Evolutionary conservation across 2,113 vertebrate genomes (phyloP), one percentile per base, ranked within the genome.

Genomic region (Serilophus lunatus): DNA sequence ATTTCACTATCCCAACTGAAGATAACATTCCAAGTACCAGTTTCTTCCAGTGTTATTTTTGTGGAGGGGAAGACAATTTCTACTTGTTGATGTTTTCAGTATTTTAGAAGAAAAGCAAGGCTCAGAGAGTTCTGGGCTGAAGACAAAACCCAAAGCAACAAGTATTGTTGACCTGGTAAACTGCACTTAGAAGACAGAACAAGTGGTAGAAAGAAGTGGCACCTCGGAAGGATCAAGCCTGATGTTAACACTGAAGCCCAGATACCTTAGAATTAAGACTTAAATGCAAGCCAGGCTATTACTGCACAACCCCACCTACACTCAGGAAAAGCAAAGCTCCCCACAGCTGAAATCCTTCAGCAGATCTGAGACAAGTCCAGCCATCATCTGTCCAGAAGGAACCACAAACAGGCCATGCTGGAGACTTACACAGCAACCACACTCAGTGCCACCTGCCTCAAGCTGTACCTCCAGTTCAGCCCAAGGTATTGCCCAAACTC

Each of bases 341-440:
- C 35, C 29, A 49, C 22, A 79, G 4, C 14, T 49, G 57, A 68
- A 96, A 84, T 23, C 17, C 61, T 61, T 45, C 61, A 76, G 38
- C 44, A 64, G 18, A 68, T 13, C 11, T 3, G 8, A 61, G 40
- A 63, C 16, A 50, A 1, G 2, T 7, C 20, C 47, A 56, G 16
- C 24, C 33, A 31, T 0, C 5, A 45, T 20, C 54, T 25, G 23
- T 25, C 36, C 59, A 65, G 28, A 9, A 33, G 82, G 22, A 71
- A 4, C 29, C 28, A 60, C 5, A 5, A 47, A 42, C 0, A 71
- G 22, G 22, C 25, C 47, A 50, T 1, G 3, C 31, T 12, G 8
- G 10, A 87, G 42, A 17, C 50, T 31, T 15, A 8, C 13, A 19
- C 19, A 15, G 35, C 44, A 51, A 14, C 9, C 63, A 31, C 33